A percentile compares a stretch with the other conserved stretches of the same genome.
phyloP scores from a whole-genome alignment of 1,140 invertebrate genomes.

The Heterodera schachtii region DNA sequence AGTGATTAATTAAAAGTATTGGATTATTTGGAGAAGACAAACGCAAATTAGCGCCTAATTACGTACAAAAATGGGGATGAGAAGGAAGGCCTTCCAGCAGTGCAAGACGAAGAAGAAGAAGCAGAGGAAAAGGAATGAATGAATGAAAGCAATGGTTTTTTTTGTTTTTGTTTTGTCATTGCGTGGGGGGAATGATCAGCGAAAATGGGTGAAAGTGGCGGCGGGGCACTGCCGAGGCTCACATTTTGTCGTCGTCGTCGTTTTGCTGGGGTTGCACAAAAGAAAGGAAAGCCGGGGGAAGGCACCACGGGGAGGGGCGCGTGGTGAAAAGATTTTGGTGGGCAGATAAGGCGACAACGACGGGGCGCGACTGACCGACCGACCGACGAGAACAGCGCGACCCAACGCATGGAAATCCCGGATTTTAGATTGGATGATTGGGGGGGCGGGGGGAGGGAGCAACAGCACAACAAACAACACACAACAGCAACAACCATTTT shows the following conservation, averaged over 20 bases:
- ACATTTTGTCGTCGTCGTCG: background rate
- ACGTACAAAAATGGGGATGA: too few relatives aligned
- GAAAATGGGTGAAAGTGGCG: background rate
- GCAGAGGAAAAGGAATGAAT: background rate
- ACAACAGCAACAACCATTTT: background rate
- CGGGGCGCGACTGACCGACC: background rate
- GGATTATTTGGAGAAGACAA: too few relatives aligned
- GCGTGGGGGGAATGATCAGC: background rate
- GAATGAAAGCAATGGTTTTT: background rate
- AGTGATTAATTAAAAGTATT: too few relatives aligned
- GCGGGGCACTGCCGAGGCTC: background rate
- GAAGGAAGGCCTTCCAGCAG: too few relatives aligned
- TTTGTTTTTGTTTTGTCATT: background rate
- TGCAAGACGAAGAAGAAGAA: too few relatives aligned
- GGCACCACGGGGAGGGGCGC: too few relatives aligned
- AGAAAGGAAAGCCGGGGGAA: background rate
- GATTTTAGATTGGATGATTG: constrained; percentile 1
- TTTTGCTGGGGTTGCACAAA: background rate
- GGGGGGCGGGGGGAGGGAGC: background rate
- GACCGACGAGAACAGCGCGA: background rate
- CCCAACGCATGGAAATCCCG: background rate
- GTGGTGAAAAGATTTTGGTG: background rate
- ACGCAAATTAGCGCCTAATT: too few relatives aligned
- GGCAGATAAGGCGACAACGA: constrained; percentile 1
- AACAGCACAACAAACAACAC: too few relatives aligned